Conservation (phyloP, 2,113 vertebrate genomes). For the Loxodonta africana region DNA sequence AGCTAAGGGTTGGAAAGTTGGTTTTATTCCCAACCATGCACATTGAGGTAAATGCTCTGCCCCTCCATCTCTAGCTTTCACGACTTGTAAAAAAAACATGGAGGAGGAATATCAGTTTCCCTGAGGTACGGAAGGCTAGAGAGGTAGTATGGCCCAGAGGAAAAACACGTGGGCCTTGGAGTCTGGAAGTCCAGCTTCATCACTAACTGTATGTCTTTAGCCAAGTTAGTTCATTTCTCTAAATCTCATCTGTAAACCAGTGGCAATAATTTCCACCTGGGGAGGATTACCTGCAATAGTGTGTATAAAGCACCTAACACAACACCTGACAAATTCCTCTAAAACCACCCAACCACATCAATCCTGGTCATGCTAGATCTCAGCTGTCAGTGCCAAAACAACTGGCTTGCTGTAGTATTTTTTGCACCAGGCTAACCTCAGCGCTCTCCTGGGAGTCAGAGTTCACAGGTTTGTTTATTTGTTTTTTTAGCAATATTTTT, state of each 20-base stretch:
- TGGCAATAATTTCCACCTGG: neutral
- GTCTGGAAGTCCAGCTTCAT: neutral
- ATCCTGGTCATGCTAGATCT: neutral
- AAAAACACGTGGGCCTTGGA: neutral
- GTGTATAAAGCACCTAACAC: neutral
- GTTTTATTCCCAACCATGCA: neutral
- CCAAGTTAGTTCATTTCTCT: neutral
- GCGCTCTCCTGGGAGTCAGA: neutral
- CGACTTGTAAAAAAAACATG: neutral
- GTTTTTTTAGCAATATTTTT: neutral
- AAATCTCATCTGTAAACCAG: neutral
- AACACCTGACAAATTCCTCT: neutral
- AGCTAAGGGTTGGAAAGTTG: neutral
- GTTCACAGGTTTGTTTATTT: neutral
- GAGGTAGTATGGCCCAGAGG: neutral
- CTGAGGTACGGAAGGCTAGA: neutral
- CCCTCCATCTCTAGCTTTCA: neutral
- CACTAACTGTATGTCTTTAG: neutral
- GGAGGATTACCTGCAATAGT: neutral
- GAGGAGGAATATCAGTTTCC: neutral
- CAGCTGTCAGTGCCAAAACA: fast-evolving
- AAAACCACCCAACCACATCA: neutral
- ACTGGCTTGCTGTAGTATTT: neutral
- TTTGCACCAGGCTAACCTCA: too few relatives aligned
- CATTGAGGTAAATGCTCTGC: neutral